Base-by-base conservation (phyloP, 2,888 invertebrate genomes). In the Taenaris catops region DNA sequence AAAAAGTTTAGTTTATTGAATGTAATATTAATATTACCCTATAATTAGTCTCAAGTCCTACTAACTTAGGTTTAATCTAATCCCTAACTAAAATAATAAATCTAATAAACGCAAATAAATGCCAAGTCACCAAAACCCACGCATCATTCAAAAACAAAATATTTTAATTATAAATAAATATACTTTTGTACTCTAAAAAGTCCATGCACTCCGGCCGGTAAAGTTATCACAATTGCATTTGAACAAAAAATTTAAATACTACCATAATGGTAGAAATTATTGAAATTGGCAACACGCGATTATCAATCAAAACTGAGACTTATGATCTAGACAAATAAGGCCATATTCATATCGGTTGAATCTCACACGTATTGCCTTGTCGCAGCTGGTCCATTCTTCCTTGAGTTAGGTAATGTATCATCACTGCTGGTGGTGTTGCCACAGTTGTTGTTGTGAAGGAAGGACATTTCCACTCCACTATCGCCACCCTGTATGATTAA, bases 381-480 rank as follows among this genome's bases (percentile, higher is more conserved):
- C 1, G 31, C 48, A 1, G 80, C 48, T 1, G 80, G 70, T 0
- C 74, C 78, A 41, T 81, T 83, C 51, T 86, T 86, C 44, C 81
- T 71, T 16, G 81, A 60, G 41, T 78, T 76, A 14, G 81, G 66
- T 28, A 81, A 39, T 4, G 75, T 70, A 32, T 78, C 81, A 19
- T 83, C 84, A 27, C 73, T 75, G 42, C 64, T 72, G 0, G 74
- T 74, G 25, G 75, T 70, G 48, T 76, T 55, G 14, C 61, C 62
- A 43, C 72, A 74, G 55, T 91, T 92, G 75, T 92, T 92, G 72
- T 92, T 92, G 59, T 91, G 91, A 52, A 92, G 73, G 70, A 91
- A 91, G 27, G 92, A 91, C 88, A 92, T 91, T 79, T 92, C 92
- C 58, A 91, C 91, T 0, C 79, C 78, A 16, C 72, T 68, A 34